phyloP scores from a whole-genome alignment of 2,888 invertebrate genomes.

The Vanessa cardui region DNA sequence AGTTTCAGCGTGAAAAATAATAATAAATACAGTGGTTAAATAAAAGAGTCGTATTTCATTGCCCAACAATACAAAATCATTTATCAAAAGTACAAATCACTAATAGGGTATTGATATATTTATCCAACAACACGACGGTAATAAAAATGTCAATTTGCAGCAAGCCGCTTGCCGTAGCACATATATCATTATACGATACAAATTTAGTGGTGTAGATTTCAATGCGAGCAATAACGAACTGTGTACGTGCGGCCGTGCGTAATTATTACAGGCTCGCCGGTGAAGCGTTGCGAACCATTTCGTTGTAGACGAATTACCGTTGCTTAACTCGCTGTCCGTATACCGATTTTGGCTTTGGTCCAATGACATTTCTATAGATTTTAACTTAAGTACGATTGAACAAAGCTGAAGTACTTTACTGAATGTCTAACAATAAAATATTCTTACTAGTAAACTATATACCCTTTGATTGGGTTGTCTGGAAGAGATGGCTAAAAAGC shows the following conservation, averaged over 20 bases:
- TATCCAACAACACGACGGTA: background rate
- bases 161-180: background rate
- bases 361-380: background rate
- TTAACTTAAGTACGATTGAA: background rate
- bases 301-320: slow-evolving; percentile 54
- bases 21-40: no score
- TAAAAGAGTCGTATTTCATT: no score
- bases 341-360: slow-evolving; percentile 31
- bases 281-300: slow-evolving; percentile 59
- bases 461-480: no score
- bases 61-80: no score
- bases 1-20: no score
- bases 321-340: slow-evolving; percentile 51
- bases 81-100: no score
- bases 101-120: no score
- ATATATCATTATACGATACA: slow-evolving; percentile 8
- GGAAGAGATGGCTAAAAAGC: no score
- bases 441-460: no score
- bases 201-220: slow-evolving; percentile 11
- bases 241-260: slow-evolving; percentile 28
- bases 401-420: no score
- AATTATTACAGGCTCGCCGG: slow-evolving; percentile 45
- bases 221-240: slow-evolving; percentile 19
- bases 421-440: no score
- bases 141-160: background rate